These are phyloP conservation scores for Sitobion miscanthi DNA, from an alignment of 1,140 invertebrate genomes.

Conservation along the genomic window DNA sequence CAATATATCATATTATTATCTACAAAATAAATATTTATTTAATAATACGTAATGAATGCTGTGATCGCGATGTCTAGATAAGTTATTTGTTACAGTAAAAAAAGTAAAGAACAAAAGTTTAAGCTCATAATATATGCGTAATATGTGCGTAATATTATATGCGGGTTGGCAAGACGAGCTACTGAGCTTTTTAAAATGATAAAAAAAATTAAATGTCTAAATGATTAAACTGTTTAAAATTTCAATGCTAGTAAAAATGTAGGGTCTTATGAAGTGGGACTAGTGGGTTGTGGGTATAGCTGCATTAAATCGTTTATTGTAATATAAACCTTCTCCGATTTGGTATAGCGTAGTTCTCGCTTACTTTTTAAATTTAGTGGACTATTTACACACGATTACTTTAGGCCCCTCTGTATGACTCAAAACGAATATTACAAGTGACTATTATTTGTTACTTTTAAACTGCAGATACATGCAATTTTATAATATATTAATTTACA, in stretches of 20 bases:
- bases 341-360: background rate
- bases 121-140: background rate
- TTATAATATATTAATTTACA: background rate
- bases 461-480: background rate
- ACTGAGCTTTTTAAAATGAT: background rate
- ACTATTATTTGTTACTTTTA: background rate
- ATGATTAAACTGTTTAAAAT: background rate
- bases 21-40: background rate
- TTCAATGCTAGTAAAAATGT: background rate
- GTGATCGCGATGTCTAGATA: background rate
- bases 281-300: too few relatives aligned
- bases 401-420: background rate
- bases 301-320: background rate
- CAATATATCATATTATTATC: too few relatives aligned
- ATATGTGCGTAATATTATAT: background rate
- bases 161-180: background rate
- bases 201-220: background rate
- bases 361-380: background rate
- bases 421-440: background rate
- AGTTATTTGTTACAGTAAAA: background rate
- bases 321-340: background rate
- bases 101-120: background rate
- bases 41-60: background rate
- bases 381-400: background rate
- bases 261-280: background rate